Evolutionary conservation across 2,797 vertebrate genomes (phyloP).

Genomic region (Calcarius lapponicus): DNA sequence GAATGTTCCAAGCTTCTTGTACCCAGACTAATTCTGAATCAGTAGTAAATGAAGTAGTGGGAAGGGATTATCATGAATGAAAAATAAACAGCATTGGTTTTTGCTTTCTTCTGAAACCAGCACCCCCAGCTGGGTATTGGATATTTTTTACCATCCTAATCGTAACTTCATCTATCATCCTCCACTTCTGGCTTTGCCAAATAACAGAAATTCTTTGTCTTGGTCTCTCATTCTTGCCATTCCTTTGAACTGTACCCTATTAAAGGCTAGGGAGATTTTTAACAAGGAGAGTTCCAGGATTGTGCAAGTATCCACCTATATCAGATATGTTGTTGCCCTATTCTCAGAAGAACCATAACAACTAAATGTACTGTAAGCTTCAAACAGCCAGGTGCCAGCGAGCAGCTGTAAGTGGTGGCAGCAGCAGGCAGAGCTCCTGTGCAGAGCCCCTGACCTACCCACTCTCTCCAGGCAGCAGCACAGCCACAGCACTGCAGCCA

Average conservation of each 20-base stretch:
- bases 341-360: not conserved
- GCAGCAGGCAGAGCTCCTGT: not conserved
- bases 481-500: fast-evolving
- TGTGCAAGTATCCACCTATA: not conserved
- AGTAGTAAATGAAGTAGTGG: not conserved
- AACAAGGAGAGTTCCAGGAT: not conserved
- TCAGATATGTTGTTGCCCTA: not conserved
- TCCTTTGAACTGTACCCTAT: not conserved
- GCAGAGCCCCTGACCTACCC: not conserved
- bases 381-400: not conserved
- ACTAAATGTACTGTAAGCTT: not conserved
- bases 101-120: not conserved
- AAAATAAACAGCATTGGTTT: not conserved
- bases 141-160: not conserved
- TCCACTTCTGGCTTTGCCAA: not conserved
- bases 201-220: not conserved
- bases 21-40: not conserved
- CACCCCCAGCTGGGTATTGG: not conserved
- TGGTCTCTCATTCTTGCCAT: not conserved
- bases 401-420: not conserved
- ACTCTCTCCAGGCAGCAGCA: not conserved
- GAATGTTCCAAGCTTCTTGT: not conserved
- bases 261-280: not conserved
- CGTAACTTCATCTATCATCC: not conserved
- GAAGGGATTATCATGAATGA: not conserved